Evolutionary conservation across 1,140 invertebrate species (phyloP), one percentile per base, ranked within the genome.

Genomic region (Drosophila yakuba): DNA sequence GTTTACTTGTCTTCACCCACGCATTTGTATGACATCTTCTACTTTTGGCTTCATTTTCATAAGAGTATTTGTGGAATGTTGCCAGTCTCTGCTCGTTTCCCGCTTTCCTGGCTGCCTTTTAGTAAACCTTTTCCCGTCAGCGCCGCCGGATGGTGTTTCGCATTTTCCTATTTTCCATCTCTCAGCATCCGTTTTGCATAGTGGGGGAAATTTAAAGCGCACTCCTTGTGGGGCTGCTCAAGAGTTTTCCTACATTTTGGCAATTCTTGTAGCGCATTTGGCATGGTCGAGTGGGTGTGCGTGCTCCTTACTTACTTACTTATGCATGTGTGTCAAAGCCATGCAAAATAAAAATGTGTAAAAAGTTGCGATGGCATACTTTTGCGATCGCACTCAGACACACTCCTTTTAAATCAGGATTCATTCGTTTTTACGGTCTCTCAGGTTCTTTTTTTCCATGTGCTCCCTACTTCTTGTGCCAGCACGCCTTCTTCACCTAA

Each of bases 261-360:
- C 43, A 68, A 75, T 74, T 74, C 68, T 61, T 60, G 74, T 54
- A 58, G 60, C 66, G 41, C 59, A 62, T 75, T 68, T 67, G 54
- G 11, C 60, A 48, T 58, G 45, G 36, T 17, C 60, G 28, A 44
- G 48, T 62, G 39, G 38, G n/a, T n/a, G 36, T 25, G 54, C 15
- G 17, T 59, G 20, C 38, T 38, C n/a, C 17, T 68, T 56, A 56
- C 15, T 39, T 50, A 78, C 17, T 68, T 56, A 56, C 15, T 39
- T 50, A 78, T 80, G 60, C 81, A 85, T 86, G 81, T 85, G 82
- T 85, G 82, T 78, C 78, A 85, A 81, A 80, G 67, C 67, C 74
- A 57, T 28, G 62, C 41, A 50, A 38, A 44, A 20, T 20, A 20
- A 61, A 55, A 51, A 15, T 58, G 48, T 64, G 64, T 59, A 45